These are phyloP conservation scores for Orthonychiurus folsomi DNA, from an alignment of 2,888 invertebrate species.

Conservation along the genomic window DNA sequence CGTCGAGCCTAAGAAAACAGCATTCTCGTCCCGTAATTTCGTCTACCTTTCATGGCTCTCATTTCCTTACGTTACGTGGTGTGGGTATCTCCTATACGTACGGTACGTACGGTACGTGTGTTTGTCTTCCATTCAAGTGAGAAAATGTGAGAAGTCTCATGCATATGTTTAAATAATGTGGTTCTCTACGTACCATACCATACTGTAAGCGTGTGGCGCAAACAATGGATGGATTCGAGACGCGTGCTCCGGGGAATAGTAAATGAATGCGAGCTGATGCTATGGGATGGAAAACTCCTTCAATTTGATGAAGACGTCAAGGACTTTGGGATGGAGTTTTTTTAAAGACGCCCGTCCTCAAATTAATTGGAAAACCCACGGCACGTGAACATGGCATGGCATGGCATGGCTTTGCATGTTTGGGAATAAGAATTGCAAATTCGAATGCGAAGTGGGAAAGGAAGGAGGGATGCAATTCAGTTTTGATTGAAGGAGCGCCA, in stretches of 20 bases:
- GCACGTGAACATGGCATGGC: too few relatives aligned
- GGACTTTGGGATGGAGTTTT: not conserved
- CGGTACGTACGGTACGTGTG: too few relatives aligned
- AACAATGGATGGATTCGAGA: too few relatives aligned
- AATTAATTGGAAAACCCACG: not conserved
- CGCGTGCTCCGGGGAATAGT: too few relatives aligned
- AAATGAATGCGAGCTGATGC: too few relatives aligned
- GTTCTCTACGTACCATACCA: constrained; percentile 11
- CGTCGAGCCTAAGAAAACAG: constrained; percentile 30
- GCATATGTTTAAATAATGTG: constrained; percentile 17
- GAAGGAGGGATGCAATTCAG: too few relatives aligned
- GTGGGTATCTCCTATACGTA: too few relatives aligned
- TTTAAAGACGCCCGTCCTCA: not conserved
- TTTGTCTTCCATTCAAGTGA: constrained; percentile 27
- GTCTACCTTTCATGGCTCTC: not conserved
- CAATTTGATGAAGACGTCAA: constrained; percentile 1
- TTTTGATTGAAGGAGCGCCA: too few relatives aligned
- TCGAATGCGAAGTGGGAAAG: too few relatives aligned
- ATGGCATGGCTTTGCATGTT: too few relatives aligned
- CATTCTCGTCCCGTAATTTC: constrained; percentile 14
- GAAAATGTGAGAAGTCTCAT: constrained; percentile 17
- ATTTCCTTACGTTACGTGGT: not conserved
- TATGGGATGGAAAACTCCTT: not conserved
- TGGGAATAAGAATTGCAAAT: too few relatives aligned
- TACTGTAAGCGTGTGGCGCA: constrained; percentile 13